Base-by-base conservation (phyloP, 2,888 invertebrate genomes). In the Malachius bipustulatus region DNA sequence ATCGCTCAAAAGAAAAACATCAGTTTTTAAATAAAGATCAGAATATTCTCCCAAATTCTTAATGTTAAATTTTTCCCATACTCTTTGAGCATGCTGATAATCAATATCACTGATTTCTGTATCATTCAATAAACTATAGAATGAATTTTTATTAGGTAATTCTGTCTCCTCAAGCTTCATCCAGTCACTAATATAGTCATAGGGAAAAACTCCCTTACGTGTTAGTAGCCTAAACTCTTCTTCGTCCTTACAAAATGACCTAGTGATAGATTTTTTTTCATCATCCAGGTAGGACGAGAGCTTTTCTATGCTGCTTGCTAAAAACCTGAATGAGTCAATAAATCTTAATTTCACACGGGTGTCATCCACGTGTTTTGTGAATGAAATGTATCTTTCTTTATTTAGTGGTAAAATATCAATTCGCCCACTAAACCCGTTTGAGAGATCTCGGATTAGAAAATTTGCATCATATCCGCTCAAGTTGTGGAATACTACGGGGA, bases 1-100 rank as follows among this genome's bases (percentile, higher is more conserved):
- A 32, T 59, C 58, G 2, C 49, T 46, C 16, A 56, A 35, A 3
- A 59, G 36, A 9, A 57, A 35, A 1, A 60, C 49, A 40, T 62
- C 57, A 1, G 50, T 50, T 42, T 53, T 54, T 13, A 60, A 28
- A 39, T 59, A 58, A 2, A 57, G n/a, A 16, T 57, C 50, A 1
- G 47, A 44, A 36, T 60, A 61, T 34, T 57, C 53, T 2, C 49
- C 49, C 10, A 60, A 35, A 13, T 41, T 53, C 26, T 46, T 34
- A 15, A 50, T 48, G 1, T 48, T 27, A 31, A 62, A 59, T 14
- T 16, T 36, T 1, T 42, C 12, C 56, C 59, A 61, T 2, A 59
- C 52, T 3, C 38, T 42, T 24, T 40, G 13, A 4, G 60, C 59
- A 46, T 54, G 55, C 9, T 41, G 26, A 42, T 59, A 59, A 31